Base-by-base conservation (phyloP, 2,113 vertebrate genomes). In the Ophiodon elongatus region DNA sequence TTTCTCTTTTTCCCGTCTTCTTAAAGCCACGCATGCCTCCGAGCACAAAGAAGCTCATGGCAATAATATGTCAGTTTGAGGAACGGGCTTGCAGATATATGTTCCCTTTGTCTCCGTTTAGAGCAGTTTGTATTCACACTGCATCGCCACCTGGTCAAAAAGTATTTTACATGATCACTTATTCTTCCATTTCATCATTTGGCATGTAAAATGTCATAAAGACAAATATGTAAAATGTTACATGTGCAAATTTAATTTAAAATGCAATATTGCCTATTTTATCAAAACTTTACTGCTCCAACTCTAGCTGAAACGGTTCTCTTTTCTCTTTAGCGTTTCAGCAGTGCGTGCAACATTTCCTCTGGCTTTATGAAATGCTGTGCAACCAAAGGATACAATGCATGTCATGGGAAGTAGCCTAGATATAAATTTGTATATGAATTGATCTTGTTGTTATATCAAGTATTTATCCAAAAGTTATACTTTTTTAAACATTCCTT, bases 31-130 rank as follows among this genome's bases (percentile, higher is more conserved):
- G 37, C 29, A 27, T 54, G 33, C 67, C 21, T 65, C 33, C 27
- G 67, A 85, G 79, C 60, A 17, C 25, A 69, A 57, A 79, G 50
- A 41, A 60, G 43, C 56, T 50, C 57, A 25, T 41, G 60, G 56
- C 35, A 41, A 15, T 89, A 47, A 78, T 78, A 73, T 75, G n/a
- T 54, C 37, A 57, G 45, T 39, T 4, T 19, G 50, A 63, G 15
- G 29, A 81, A 71, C 68, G 52, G 31, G 19, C 65, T 41, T 67
- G 27, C 29, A 83, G 33, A 60, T 79, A 27, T 72, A 47, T 59
- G 8, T 17, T 67, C 6, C 54, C 11, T 64, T 56, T 68, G 45
- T 43, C 67, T 57, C 50, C 35, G 41, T 25, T 33, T 5, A 37
- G 64, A 65, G 50, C 25, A 25, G 45, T 62, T 68, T 74, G 25